Evolutionary conservation across 2,888 invertebrate species (phyloP).

Genomic region (Xanthorhoe designata): DNA sequence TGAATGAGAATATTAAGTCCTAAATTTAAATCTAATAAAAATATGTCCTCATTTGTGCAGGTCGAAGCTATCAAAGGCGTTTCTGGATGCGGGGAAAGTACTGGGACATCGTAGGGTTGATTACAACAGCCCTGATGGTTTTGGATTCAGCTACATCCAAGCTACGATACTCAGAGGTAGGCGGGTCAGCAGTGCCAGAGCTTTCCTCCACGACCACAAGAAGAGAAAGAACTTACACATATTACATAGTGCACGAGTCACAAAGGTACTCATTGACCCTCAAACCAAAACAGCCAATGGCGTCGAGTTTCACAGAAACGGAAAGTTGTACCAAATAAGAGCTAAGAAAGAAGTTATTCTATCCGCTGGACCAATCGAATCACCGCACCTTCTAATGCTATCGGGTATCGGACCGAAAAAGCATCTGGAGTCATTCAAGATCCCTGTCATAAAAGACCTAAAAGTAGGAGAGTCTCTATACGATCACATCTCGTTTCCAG

Average conservation of each 20-base stretch:
- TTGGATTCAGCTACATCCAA: constrained; percentile 84
- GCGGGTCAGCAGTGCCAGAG: constrained; percentile 84
- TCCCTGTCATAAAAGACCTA: constrained; percentile 86
- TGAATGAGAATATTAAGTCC: no score
- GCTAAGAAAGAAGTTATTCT: constrained; percentile 85
- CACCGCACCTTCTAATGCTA: constrained; percentile 90
- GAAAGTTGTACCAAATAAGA: constrained; percentile 73
- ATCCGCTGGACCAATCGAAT: constrained; percentile 91
- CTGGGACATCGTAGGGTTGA: constrained; percentile 88
- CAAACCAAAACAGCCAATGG: constrained; percentile 76
- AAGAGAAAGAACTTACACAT: constrained; percentile 86
- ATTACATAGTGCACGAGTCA: constrained; percentile 81
- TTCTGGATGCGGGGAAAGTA: constrained; percentile 87
- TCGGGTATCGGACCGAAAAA: constrained; percentile 88
- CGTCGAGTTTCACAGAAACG: constrained; percentile 68
- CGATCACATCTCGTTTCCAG: constrained; percentile 88
- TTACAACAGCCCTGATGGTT: constrained; percentile 88
- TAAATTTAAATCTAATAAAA: no score
- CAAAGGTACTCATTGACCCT: constrained; percentile 85
- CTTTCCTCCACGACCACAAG: constrained; percentile 84
- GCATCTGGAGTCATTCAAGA: constrained; percentile 84
- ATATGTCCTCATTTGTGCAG: constrained; percentile 54
- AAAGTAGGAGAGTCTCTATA: constrained; percentile 88
- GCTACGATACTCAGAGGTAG: constrained; percentile 79
- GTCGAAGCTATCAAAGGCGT: constrained; percentile 86